Percentiles rank a stretch among this genome's conserved stretches.
Conservation (phyloP, 2,888 invertebrate genomes). For the Hyppa rectilinea region DNA sequence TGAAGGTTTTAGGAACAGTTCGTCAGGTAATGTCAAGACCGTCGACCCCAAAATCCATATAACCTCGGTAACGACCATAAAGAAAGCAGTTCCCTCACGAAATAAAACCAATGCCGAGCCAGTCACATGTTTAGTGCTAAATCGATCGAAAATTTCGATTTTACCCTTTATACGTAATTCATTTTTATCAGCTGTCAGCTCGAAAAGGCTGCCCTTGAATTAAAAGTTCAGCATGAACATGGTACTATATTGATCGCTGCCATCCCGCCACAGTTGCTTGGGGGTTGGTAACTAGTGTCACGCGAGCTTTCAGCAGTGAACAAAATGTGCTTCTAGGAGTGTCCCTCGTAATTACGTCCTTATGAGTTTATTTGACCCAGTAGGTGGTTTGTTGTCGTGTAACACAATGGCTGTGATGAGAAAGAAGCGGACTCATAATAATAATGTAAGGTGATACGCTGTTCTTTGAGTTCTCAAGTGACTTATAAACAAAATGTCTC, state of each 20-base stretch:
- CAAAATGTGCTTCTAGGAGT: slow-evolving; percentile 76
- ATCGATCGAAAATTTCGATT: slow-evolving; percentile 42
- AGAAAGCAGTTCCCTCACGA: slow-evolving; percentile 22
- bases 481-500: slow-evolving; percentile 22
- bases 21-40: slow-evolving; percentile 2
- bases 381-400: slow-evolving; percentile 50
- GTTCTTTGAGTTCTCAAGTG: slow-evolving; percentile 14
- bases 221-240: slow-evolving; percentile 71
- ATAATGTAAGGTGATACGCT: slow-evolving; percentile 64
- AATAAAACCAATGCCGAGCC: slow-evolving; percentile 12
- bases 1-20: neutral
- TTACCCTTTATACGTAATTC: slow-evolving; percentile 52
- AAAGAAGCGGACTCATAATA: slow-evolving; percentile 64
- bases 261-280: slow-evolving; percentile 66
- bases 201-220: slow-evolving; percentile 73
- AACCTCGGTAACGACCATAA: slow-evolving; percentile 4
- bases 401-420: slow-evolving; percentile 71
- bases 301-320: slow-evolving; percentile 79
- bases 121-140: slow-evolving; percentile 21
- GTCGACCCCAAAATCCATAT: slow-evolving; percentile 8
- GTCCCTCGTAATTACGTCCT: slow-evolving; percentile 66
- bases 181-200: slow-evolving; percentile 58
- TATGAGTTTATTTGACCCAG: slow-evolving; percentile 50
- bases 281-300: slow-evolving; percentile 76
- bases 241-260: slow-evolving; percentile 78